phyloP scores from a whole-genome alignment of 2,797 vertebrate genomes.

The Coilia nasus region DNA sequence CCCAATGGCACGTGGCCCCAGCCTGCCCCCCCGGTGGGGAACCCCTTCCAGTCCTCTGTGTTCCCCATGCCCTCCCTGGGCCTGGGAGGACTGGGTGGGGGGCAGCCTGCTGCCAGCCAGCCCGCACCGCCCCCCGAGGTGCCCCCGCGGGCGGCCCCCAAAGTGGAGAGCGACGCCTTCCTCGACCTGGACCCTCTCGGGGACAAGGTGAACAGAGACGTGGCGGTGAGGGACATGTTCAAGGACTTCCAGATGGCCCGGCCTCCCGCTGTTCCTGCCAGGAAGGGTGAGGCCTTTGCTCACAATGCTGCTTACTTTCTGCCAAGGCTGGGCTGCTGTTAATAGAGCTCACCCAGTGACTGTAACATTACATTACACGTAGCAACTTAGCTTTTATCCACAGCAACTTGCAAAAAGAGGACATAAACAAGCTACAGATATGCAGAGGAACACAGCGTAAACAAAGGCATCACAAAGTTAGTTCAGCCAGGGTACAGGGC shows the following conservation, averaged over 20 bases:
- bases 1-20: conserved; percentile 76
- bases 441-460: too few relatives aligned
- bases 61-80: conserved; percentile 61
- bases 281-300: conserved; percentile 71
- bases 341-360: too few relatives aligned
- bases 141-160: conserved; percentile 77
- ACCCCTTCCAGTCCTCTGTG: conserved; percentile 81
- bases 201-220: conserved; percentile 86
- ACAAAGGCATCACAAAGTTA: too few relatives aligned
- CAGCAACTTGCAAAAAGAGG: too few relatives aligned
- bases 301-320: too few relatives aligned
- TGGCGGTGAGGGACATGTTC: conserved; percentile 90
- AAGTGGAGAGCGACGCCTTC: conserved; percentile 86
- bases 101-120: conserved; percentile 56
- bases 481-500: too few relatives aligned
- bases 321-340: too few relatives aligned
- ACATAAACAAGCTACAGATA: too few relatives aligned
- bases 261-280: conserved; percentile 86
- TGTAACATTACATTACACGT: too few relatives aligned
- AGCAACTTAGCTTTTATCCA: too few relatives aligned
- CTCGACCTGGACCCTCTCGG: conserved; percentile 92
- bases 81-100: conserved; percentile 7
- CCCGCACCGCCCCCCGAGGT: conserved; percentile 71
- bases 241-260: conserved; percentile 93
- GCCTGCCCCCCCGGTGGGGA: conserved; percentile 62